Base-by-base conservation (phyloP, 2,888 invertebrate genomes). In the Apoderus coryli region DNA sequence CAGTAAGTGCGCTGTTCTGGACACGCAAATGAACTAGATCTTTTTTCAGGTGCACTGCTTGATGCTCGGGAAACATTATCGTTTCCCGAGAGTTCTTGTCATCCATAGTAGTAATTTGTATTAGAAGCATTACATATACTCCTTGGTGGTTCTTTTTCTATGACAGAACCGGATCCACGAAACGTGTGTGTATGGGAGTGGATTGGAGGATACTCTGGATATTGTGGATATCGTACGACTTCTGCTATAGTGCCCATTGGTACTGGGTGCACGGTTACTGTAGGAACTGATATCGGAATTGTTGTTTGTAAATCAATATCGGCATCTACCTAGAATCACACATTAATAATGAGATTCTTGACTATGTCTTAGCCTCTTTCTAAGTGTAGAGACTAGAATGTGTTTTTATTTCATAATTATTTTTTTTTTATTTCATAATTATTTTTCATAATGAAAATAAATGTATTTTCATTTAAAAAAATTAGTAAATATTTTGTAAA, bases 221-320 rank as follows among this genome's bases (percentile, higher is more conserved):
- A 39, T 15, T 36, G 29, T 5, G 39, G 36, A 16, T 37, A 39
- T 16, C 35, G 26, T 7, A 54, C 53, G 31, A 54, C 56, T 41
- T 57, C 57, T 10, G 53, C 52, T 60, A 46, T 52, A 33, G 49
- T 54, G 4, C 31, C 19, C 36, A 48, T 44, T 11, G 49, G 52
- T 32, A 52, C 52, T 27, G 49, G 46, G 44, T 64, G 69, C 56
- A 62, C 64, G 57, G 62, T 67, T 55, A 49, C 68, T 57, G 53
- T 64, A 36, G 69, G 72, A 4, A 72, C 67, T n/a, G 43, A 37
- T 15, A 43, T 42, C 4, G 76, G 73, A 11, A 72, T 67, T 3
- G 76, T 71, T 16, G 75, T 73, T 27, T 75, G 74, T 40, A 79
- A 68, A 52, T 77, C 78, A 34, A 79, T 78, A 47, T 80, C 79